Conservation (phyloP, 2,113 vertebrate genomes). For the Penelope pileata region DNA sequence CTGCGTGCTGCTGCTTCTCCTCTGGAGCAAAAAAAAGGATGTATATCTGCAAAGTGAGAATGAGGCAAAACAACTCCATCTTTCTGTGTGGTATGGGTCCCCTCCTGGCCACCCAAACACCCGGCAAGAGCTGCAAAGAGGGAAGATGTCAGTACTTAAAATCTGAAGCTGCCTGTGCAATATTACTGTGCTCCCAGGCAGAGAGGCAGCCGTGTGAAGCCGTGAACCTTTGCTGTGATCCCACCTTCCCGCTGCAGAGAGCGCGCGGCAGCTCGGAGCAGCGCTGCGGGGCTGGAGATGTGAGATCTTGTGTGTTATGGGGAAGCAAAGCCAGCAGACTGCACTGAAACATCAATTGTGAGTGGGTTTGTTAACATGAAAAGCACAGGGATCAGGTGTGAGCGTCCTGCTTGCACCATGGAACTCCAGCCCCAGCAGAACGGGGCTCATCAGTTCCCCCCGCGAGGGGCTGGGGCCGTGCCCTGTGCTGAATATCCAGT, state of each 20-base stretch:
- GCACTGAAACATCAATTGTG: not conserved
- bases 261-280: slow-evolving; percentile 12
- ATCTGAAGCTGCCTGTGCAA: slow-evolving; percentile 35
- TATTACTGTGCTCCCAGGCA: not conserved
- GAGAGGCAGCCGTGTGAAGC: slow-evolving; percentile 62
- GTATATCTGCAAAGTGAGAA: slow-evolving; percentile 1
- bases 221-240: slow-evolving; percentile 53
- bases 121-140: not conserved
- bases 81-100: not conserved
- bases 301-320: not conserved
- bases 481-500: slow-evolving; percentile 1
- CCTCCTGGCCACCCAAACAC: slow-evolving; percentile 58
- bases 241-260: slow-evolving; percentile 20
- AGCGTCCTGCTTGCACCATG: not conserved
- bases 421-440: slow-evolving; percentile 1
- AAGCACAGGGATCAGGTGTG: slow-evolving; percentile 10
- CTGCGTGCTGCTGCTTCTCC: slow-evolving; percentile 40
- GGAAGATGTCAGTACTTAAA: slow-evolving; percentile 50
- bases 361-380: not conserved
- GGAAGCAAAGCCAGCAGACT: not conserved
- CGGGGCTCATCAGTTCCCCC: not conserved
- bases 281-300: slow-evolving; percentile 9
- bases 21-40: slow-evolving; percentile 46
- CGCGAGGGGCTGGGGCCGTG: not conserved
- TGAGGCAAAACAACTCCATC: slow-evolving; percentile 25